A percentile compares a stretch with the other conserved stretches of the same genome.
phyloP scores from a whole-genome alignment of 1,140 invertebrate genomes.

The Nebria ingens region DNA sequence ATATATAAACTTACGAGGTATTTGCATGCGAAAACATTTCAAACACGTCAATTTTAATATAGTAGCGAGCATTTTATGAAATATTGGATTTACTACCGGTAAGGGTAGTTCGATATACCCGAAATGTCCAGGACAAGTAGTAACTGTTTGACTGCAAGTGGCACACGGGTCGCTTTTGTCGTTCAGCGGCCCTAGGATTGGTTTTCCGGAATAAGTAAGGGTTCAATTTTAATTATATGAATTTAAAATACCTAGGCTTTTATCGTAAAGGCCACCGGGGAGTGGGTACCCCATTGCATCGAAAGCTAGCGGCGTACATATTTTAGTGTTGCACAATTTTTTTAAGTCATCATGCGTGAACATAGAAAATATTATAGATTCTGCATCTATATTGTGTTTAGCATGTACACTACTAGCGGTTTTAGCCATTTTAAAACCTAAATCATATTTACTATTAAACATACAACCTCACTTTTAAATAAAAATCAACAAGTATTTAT shows the following conservation, averaged over 20 bases:
- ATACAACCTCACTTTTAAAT: too few species aligned
- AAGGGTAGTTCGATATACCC: slow-evolving; percentile 91
- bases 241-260: slow-evolving; percentile 48
- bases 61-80: slow-evolving; percentile 61
- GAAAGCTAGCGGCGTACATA: slow-evolving; percentile 73
- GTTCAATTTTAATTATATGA: slow-evolving; percentile 13
- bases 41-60: slow-evolving; percentile 60
- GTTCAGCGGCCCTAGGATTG: slow-evolving; percentile 46
- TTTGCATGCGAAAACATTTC: slow-evolving; percentile 57
- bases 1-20: slow-evolving; percentile 43
- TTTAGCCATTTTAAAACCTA: too few species aligned
- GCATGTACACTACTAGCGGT: neutral
- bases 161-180: slow-evolving; percentile 59
- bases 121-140: slow-evolving; percentile 83
- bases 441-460: too few species aligned
- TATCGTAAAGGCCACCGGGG: slow-evolving; percentile 79
- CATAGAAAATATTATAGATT: slow-evolving; percentile 52
- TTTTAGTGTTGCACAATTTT: slow-evolving; percentile 76
- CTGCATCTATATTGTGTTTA: slow-evolving; percentile 32
- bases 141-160: slow-evolving; percentile 64
- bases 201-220: too few species aligned
- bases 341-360: slow-evolving; percentile 76
- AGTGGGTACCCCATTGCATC: slow-evolving; percentile 75
- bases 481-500: too few species aligned
- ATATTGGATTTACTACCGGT: slow-evolving; percentile 85